A percentile compares a stretch with the other conserved stretches of the same genome.
phyloP scores from a whole-genome alignment of 2,113 vertebrate species.

The Serinus canaria region DNA sequence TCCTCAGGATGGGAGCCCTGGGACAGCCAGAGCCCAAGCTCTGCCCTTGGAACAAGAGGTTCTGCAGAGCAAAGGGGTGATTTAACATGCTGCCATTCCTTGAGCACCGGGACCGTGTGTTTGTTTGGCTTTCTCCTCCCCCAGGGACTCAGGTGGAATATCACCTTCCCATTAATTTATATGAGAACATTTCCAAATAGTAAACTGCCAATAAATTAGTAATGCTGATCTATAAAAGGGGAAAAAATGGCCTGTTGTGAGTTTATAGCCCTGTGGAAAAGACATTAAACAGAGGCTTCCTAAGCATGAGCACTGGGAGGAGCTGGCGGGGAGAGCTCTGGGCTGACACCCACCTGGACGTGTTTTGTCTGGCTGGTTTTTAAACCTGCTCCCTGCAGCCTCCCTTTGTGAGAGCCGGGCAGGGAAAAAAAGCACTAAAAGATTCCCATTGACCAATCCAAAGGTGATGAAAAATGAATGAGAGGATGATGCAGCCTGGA shows the following conservation, averaged over 20 bases:
- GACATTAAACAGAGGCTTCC: conserved; percentile 6
- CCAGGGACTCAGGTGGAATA: conserved; percentile 32
- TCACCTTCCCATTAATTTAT: conserved; percentile 66
- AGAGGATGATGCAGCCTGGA: conserved; percentile 7
- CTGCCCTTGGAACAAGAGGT: background rate
- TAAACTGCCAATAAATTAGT: conserved; percentile 70
- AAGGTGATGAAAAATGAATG: conserved; percentile 36
- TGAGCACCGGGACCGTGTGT: background rate
- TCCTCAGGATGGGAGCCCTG: background rate
- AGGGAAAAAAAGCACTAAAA: background rate
- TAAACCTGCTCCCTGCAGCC: background rate
- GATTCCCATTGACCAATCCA: background rate
- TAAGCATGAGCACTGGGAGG: background rate
- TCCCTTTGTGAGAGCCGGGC: background rate
- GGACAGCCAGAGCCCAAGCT: background rate
- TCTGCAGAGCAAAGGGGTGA: background rate
- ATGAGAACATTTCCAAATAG: conserved; percentile 66
- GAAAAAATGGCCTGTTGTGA: conserved; percentile 6
- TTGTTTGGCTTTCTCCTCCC: conserved; percentile 53
- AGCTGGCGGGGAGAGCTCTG: background rate
- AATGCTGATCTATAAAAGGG: conserved; percentile 61
- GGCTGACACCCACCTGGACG: background rate
- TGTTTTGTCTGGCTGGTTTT: background rate
- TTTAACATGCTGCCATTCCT: conserved; percentile 19
- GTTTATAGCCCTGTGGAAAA: conserved; percentile 53